phyloP scores from a whole-genome alignment of 2,888 invertebrate species.

The Pachymerium ferrugineum region DNA sequence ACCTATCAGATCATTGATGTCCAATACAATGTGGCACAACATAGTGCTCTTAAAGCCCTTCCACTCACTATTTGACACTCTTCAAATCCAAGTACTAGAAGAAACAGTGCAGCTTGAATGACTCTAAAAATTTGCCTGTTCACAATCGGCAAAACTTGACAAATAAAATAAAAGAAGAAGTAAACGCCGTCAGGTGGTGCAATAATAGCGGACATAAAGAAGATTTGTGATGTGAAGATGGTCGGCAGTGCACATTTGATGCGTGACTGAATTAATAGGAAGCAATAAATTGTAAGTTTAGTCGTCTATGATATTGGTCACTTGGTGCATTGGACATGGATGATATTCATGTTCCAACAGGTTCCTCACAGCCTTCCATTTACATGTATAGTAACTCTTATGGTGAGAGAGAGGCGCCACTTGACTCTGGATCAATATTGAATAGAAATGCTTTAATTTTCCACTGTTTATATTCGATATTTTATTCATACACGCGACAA shows the following conservation, averaged over 20 bases:
- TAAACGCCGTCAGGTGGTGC: too few relatives aligned
- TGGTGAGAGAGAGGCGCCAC: background rate
- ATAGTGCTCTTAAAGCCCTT: too few relatives aligned
- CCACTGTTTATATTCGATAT: background rate
- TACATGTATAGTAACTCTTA: conserved; percentile 15
- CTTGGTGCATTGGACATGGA: conserved; percentile 15
- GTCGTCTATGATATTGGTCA: conserved; percentile 10
- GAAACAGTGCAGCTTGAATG: too few relatives aligned
- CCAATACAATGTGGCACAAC: too few relatives aligned
- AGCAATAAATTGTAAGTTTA: conserved; percentile 10
- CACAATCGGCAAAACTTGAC: too few relatives aligned
- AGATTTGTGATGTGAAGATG: background rate
- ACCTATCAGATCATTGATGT: too few relatives aligned
- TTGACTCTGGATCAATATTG: background rate
- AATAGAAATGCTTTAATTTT: conserved; percentile 18
- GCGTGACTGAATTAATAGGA: conserved; percentile 13
- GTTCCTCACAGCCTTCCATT: background rate
- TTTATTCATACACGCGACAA: background rate
- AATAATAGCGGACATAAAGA: too few relatives aligned
- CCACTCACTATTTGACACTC: too few relatives aligned
- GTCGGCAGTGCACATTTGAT: background rate
- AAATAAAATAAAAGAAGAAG: too few relatives aligned
- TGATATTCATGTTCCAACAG: conserved; percentile 18
- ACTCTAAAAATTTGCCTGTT: too few relatives aligned
- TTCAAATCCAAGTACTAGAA: too few relatives aligned